Evolutionary conservation across 2,888 invertebrate species (phyloP), one percentile per base, ranked within the genome.

Genomic region (Brachyptera risi): DNA sequence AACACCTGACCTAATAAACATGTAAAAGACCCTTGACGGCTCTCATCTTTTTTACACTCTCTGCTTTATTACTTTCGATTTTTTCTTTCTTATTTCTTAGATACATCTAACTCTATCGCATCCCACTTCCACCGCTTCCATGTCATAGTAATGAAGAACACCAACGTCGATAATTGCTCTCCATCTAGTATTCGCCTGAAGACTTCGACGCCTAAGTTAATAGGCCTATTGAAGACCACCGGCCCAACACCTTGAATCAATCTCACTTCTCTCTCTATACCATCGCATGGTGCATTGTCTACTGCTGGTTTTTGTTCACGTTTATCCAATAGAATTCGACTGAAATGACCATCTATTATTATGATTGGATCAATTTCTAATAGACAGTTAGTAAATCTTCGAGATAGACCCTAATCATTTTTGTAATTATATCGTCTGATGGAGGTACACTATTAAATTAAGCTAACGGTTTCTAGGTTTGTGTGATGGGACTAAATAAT

Each of bases 161-260:
- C 71, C 71, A 71, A 71, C 71, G 71, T 69, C 65, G 70, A 71
- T 71, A 71, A 70, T 71, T 67, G 67, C 57, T 57, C 54, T 60
- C 17, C 60, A 54, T 35, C 19, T 44, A 11, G 21, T 5, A 31
- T 47, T 60, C 54, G 54, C 60, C 60, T 21, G 26, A 31, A 54
- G 60, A 42, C 54, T 44, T 42, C 56, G 44, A 56, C 60, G 60
- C 56, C 42, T 27, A 31, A 13, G 44, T 5, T 42, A 44, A 44
- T 21, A n/a, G n/a, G n/a, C n/a, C n/a, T n/a, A n/a, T n/a, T n/a
- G 56, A 19, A 58, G 44, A 58, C 58, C 58, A 58, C 44, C 58
- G 42, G 40, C 56, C 13, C 35, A 26, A 19, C 47, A 23, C 24
- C 24, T 47, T 47, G 47, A 47, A 47, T 47, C 47, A 47, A 47